Conservation (phyloP, 2,113 vertebrate species). For the Eulemur rufifrons region DNA sequence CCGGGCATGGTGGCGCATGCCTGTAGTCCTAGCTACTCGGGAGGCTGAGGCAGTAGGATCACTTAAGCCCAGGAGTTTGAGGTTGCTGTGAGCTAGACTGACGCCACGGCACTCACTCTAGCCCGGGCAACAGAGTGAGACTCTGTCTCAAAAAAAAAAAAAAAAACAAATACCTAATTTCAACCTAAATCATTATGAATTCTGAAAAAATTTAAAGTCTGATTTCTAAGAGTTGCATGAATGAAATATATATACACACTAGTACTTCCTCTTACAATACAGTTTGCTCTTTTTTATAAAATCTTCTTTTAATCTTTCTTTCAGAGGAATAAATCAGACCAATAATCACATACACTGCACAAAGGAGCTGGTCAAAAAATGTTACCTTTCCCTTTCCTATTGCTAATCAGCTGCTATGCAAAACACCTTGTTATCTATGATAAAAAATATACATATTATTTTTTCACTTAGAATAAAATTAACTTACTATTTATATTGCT, state of each 20-base stretch:
- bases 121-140: too few species aligned
- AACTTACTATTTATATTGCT: not conserved
- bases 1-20: too few species aligned
- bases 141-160: too few species aligned
- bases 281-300: not conserved
- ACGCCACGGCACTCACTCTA: too few species aligned
- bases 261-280: not conserved
- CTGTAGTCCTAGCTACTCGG: too few species aligned
- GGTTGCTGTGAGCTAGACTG: too few species aligned
- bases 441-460: not conserved
- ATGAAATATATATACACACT: not conserved
- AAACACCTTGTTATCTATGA: not conserved
- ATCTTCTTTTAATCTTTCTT: not conserved
- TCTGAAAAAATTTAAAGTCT: conserved; percentile 44
- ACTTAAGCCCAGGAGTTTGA: too few species aligned
- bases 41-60: too few species aligned
- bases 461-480: conserved; percentile 22
- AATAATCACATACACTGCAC: not conserved
- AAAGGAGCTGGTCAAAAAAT: not conserved
- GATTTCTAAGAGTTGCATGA: not conserved
- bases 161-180: conserved; percentile 40
- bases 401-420: not conserved
- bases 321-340: not conserved
- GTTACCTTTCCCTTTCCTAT: not conserved
- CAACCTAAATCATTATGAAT: not conserved